Evolutionary conservation across 2,888 invertebrate species (phyloP).

Genomic region (Acanthopleura granulata): DNA sequence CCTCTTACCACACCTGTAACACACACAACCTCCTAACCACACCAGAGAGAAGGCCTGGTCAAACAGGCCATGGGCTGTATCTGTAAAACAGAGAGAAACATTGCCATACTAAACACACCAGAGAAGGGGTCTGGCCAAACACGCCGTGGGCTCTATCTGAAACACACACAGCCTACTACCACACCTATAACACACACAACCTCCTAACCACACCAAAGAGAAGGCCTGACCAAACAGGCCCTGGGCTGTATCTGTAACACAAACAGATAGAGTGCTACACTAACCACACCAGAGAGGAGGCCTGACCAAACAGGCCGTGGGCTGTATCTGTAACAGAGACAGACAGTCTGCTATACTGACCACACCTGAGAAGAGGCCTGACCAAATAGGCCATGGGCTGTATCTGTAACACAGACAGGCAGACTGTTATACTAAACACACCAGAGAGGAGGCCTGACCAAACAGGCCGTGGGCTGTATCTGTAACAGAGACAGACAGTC

Average conservation of each 20-base stretch:
- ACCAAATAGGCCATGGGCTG: background rate
- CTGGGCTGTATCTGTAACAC: too few relatives aligned
- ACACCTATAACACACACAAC: too few relatives aligned
- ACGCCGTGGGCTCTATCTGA: conserved; percentile 88
- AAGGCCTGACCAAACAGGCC: background rate
- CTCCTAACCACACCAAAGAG: background rate
- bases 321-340: conserved; percentile 78
- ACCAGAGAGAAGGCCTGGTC: background rate
- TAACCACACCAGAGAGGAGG: conserved; percentile 89
- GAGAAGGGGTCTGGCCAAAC: conserved; percentile 91
- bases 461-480: conserved; percentile 86
- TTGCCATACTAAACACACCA: conserved; percentile 78
- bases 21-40: background rate
- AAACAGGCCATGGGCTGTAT: background rate
- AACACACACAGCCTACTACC: conserved; percentile 27
- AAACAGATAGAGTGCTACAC: too few relatives aligned
- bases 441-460: conserved; percentile 91
- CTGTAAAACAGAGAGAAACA: too few relatives aligned
- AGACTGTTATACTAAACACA: conserved; percentile 74
- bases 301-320: conserved; percentile 89
- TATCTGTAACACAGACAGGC: too few relatives aligned
- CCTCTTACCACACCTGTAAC: too few relatives aligned
- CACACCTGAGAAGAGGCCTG: background rate
- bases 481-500: too few relatives aligned
- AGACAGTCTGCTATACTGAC: background rate